Percentiles rank a stretch among this genome's conserved stretches.
Conservation (phyloP, 2,888 invertebrate genomes). For the Rhyacophila evoluta region DNA sequence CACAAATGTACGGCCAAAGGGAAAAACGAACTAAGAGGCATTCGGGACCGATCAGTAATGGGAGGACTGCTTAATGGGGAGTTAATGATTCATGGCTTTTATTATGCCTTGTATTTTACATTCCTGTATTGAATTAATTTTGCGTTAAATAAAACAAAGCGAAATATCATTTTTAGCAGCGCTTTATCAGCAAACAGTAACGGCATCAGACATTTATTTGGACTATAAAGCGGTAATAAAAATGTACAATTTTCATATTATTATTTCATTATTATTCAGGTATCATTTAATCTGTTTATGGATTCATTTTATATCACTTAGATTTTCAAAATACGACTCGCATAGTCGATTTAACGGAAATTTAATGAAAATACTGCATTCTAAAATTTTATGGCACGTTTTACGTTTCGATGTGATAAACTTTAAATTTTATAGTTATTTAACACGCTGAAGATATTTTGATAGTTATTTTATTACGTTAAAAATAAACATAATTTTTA, state of each 20-base stretch:
- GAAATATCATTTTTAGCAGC: conserved; percentile 14
- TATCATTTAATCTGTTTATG: not conserved
- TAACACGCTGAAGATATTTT: too few relatives aligned
- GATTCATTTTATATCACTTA: not conserved
- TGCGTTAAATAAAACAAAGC: conserved; percentile 24
- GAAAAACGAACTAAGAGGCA: not conserved
- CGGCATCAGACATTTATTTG: conserved; percentile 6
- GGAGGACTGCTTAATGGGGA: conserved; percentile 18
- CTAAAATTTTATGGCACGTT: not conserved
- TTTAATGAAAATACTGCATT: not conserved
- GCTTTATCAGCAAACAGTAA: not conserved
- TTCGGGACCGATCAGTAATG: not conserved
- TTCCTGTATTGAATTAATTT: conserved; percentile 21
- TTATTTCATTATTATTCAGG: not conserved
- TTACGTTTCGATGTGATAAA: too few relatives aligned
- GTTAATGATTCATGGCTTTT: conserved; percentile 22
- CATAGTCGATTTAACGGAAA: not conserved
- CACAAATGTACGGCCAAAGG: not conserved
- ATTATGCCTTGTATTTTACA: conserved; percentile 21
- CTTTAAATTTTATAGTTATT: too few relatives aligned
- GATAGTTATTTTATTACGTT: too few relatives aligned
- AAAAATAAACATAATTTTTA: too few relatives aligned
- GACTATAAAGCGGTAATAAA: conserved; percentile 11
- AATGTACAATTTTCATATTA: not conserved
- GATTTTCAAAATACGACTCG: not conserved